phyloP scores from a whole-genome alignment of 2,888 invertebrate species.

The Himalopsyche tibetana region DNA sequence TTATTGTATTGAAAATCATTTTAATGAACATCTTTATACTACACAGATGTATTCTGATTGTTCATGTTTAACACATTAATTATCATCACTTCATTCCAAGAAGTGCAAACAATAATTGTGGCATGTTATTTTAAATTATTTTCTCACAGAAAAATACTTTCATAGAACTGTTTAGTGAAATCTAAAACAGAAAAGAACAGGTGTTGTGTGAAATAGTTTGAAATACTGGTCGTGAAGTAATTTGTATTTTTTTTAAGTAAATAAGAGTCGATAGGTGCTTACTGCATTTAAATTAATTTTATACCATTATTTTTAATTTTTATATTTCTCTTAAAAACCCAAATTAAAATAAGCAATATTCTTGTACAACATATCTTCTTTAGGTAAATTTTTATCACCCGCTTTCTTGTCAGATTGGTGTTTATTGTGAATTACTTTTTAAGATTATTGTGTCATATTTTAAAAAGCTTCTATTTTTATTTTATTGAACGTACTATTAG shows the following conservation, averaged over 20 bases:
- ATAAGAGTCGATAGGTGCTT: neutral
- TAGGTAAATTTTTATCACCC: neutral
- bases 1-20: too few relatives aligned
- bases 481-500: neutral
- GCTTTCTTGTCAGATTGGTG: neutral
- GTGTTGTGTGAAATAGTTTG: neutral
- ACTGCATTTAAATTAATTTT: neutral
- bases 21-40: too few relatives aligned
- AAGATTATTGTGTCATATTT: slow-evolving; percentile 14
- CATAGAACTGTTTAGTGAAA: too few relatives aligned
- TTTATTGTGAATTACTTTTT: slow-evolving; percentile 14
- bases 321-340: neutral
- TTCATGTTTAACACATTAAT: too few relatives aligned
- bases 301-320: neutral
- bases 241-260: neutral
- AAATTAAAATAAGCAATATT: slow-evolving; percentile 26
- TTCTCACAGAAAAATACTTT: too few relatives aligned
- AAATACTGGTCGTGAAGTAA: neutral
- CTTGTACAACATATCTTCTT: slow-evolving; percentile 17
- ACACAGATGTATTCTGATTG: too few relatives aligned
- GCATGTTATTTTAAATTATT: too few relatives aligned
- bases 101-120: too few relatives aligned
- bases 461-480: neutral
- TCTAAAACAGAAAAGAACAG: too few relatives aligned
- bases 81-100: too few relatives aligned